Evolutionary conservation across 2,113 vertebrate species (phyloP).

Genomic region (Emydocephalus ijimae): DNA sequence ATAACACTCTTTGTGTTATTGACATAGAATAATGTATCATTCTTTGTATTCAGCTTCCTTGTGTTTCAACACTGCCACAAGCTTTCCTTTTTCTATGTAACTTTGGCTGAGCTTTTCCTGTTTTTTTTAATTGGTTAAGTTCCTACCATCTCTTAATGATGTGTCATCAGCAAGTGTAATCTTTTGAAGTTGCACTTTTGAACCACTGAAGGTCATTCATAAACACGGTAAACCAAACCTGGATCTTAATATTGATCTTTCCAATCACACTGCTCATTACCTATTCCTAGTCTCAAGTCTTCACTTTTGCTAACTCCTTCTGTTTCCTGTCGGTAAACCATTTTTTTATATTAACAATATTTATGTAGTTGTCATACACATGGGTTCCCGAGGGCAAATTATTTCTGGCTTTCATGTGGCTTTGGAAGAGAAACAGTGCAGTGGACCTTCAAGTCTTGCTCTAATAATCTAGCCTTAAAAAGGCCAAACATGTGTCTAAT

Average conservation of each 20-base stretch:
- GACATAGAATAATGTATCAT: not conserved
- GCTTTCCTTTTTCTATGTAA: not conserved
- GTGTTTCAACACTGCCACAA: constrained; percentile 10
- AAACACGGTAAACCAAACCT: constrained; percentile 18
- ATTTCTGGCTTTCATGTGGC: not conserved
- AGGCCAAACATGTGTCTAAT: not conserved
- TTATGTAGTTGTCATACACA: constrained; percentile 38
- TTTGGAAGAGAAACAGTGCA: constrained; percentile 6
- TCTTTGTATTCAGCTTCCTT: constrained; percentile 23
- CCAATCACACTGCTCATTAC: constrained; percentile 17
- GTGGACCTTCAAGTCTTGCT: not conserved
- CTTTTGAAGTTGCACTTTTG: constrained; percentile 19
- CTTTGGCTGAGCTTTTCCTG: constrained; percentile 13
- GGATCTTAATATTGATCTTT: constrained; percentile 25
- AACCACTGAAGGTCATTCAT: constrained; percentile 27
- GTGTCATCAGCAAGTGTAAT: constrained; percentile 18
- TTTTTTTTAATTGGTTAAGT: constrained; percentile 30
- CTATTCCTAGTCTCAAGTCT: constrained; percentile 18
- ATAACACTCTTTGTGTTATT: not conserved
- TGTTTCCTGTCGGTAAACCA: constrained; percentile 47
- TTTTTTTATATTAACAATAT: constrained; percentile 44
- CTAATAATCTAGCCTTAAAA: not conserved
- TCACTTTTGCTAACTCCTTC: constrained; percentile 33
- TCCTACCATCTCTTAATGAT: constrained; percentile 11
- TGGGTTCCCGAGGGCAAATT: constrained; percentile 35